Percentiles rank a stretch among this genome's conserved stretches.
Conservation (phyloP, 2,797 vertebrate species). For the Cebuella pygmaea region DNA sequence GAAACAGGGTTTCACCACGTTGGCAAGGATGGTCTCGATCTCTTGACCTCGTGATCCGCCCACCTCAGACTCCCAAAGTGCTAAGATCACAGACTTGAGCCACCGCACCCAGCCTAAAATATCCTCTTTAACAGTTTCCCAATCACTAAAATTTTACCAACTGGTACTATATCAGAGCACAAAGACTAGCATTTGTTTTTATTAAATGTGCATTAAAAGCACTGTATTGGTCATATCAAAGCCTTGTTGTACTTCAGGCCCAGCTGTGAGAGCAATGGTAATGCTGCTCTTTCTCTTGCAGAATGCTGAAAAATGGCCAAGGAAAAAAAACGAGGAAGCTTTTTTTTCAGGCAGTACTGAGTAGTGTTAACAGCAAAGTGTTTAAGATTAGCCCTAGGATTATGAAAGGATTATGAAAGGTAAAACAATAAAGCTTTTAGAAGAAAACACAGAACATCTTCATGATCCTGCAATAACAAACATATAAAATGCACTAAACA, state of each 20-base stretch:
- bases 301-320: slow-evolving; percentile 34
- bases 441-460: slow-evolving; percentile 35
- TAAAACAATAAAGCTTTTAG: slow-evolving; percentile 38
- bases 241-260: slow-evolving; percentile 54
- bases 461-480: not conserved
- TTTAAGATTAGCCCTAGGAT: not conserved
- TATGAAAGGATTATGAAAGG: not conserved
- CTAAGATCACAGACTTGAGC: too few relatives aligned
- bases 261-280: slow-evolving; percentile 57
- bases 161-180: slow-evolving; percentile 52
- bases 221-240: slow-evolving; percentile 53
- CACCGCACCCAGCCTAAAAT: not conserved
- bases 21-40: too few relatives aligned
- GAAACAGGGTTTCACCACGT: too few relatives aligned
- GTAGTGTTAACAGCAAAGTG: not conserved
- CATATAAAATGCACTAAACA: slow-evolving; percentile 23
- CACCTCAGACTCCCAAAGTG: too few relatives aligned
- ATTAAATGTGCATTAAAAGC: slow-evolving; percentile 54
- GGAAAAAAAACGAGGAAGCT: not conserved
- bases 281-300: slow-evolving; percentile 49
- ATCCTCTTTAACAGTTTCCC: not conserved
- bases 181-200: slow-evolving; percentile 63
- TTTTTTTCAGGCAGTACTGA: slow-evolving; percentile 5
- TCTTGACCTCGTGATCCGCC: too few relatives aligned
- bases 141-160: slow-evolving; percentile 49